These are phyloP conservation scores for Etia nguti DNA, from an alignment of 2,113 vertebrate genomes.

Conservation along the genomic window DNA sequence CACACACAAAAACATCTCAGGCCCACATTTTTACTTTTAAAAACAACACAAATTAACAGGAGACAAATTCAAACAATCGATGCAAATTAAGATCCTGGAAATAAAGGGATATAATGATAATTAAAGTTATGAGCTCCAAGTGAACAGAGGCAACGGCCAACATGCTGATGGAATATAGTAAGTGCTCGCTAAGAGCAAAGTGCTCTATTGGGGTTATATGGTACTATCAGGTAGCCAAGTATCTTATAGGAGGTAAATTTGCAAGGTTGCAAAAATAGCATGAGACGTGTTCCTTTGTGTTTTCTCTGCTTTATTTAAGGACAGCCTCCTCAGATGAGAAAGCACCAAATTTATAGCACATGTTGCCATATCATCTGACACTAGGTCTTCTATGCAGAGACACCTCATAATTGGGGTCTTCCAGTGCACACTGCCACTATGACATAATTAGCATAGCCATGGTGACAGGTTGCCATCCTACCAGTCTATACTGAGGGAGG, in stretches of 20 bases:
- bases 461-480: background rate
- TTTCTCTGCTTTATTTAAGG: no score
- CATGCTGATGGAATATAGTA: conserved; percentile 26
- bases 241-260: background rate
- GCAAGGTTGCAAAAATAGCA: background rate
- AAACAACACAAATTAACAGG: background rate
- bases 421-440: background rate
- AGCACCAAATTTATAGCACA: background rate
- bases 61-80: no score
- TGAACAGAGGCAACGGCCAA: background rate
- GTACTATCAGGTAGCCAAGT: background rate
- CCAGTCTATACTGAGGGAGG: background rate
- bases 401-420: background rate
- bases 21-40: no score
- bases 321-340: no score
- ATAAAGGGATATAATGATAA: background rate
- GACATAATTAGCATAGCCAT: background rate
- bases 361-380: background rate
- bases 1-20: no score
- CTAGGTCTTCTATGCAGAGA: background rate
- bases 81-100: no score
- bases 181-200: background rate
- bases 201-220: background rate
- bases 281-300: no score
- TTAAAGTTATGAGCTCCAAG: background rate